Percentiles rank a stretch among this genome's conserved stretches.
These are phyloP conservation scores for Ophraella communa DNA, from an alignment of 2,888 invertebrate species.

Conservation along the genomic window DNA sequence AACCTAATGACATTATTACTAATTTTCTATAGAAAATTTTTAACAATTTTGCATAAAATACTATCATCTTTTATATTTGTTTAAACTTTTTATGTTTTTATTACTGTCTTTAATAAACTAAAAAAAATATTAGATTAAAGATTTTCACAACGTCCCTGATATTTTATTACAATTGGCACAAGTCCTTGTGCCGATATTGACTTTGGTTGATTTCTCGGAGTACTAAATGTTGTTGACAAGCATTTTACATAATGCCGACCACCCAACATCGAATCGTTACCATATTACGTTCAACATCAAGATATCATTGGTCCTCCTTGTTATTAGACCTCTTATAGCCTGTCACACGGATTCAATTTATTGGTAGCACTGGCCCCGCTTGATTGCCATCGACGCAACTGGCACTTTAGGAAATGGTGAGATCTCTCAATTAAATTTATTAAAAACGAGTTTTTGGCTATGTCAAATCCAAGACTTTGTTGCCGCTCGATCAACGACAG, in stretches of 20 bases:
- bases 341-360: conserved; percentile 44
- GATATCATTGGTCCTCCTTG: conserved; percentile 45
- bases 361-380: conserved; percentile 27
- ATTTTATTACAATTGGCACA: neutral
- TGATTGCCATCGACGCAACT: conserved; percentile 12
- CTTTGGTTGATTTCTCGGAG: neutral
- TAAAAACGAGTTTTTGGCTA: conserved; percentile 18
- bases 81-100: too few species aligned
- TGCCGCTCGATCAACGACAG: neutral
- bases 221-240: conserved; percentile 16
- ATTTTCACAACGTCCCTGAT: neutral
- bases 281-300: neutral
- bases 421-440: conserved; percentile 30
- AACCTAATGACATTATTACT: too few species aligned
- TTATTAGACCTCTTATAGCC: conserved; percentile 37
- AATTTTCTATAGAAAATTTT: too few species aligned
- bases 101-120: too few species aligned
- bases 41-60: too few species aligned
- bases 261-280: conserved; percentile 35
- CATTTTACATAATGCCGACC: conserved; percentile 37
- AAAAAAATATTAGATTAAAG: too few species aligned
- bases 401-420: conserved; percentile 9
- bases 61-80: too few species aligned
- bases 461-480: conserved; percentile 10
- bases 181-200: neutral